Evolutionary conservation across 1,140 invertebrate species (phyloP), one percentile per base, ranked within the genome.

Genomic region (Nixonia krombeini): DNA sequence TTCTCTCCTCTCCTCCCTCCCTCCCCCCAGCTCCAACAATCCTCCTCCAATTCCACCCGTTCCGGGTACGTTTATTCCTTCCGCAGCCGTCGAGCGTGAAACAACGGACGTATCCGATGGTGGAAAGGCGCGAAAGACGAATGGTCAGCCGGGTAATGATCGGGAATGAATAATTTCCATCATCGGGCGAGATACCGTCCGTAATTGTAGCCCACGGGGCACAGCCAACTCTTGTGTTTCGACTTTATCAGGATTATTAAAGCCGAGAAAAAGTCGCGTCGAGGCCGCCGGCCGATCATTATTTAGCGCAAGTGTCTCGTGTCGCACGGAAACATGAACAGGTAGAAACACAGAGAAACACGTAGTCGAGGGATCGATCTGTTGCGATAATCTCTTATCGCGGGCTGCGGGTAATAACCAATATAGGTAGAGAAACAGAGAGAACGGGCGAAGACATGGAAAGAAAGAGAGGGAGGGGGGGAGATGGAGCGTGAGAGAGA

Each of bases 341-440:
- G 1, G 31, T 35, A 29, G 31, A 18, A 35, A 35, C 31, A 37
- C 18, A 35, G 12, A n/a, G 7, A 21, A 21, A 21, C 21, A 21
- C 21, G 6, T 21, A 21, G 21, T 21, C 37, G 16, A 23, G 38
- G 61, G 47, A 72, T 73, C 61, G 67, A 74, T 55, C 29, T 45
- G 41, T 28, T 45, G 40, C 65, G 62, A 66, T 71, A 65, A 59
- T 56, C 46, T n/a, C 58, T 68, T 73, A 65, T 73, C 65, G 45
- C 55, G 53, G 41, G 40, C 35, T 66, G 26, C 42, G 56, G 35
- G 49, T 67, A 59, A 67, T 31, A 31, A n/a, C 8, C 8, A 31
- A 31, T 31, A 12, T 28, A 9, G n/a, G 31, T 31, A 9, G n/a
- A 42, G 44, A 45, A 10, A 29, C n/a, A n/a, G 9, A 44, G 18